These are phyloP conservation scores for Lepidonotus clava DNA, from an alignment of 2,888 invertebrate genomes.

Conservation along the genomic window DNA sequence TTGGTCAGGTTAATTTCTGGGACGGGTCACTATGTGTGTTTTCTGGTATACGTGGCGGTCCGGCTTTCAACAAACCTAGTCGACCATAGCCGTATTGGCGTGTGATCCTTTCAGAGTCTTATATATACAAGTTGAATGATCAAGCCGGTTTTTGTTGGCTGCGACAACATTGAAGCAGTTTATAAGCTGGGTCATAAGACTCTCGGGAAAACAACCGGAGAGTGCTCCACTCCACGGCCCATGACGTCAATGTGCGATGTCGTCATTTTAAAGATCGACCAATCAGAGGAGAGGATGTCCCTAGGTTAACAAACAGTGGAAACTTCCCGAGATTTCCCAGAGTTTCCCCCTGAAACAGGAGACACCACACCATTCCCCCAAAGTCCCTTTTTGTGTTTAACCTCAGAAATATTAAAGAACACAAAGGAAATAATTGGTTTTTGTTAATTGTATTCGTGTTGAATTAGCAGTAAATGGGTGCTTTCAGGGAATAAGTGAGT, in stretches of 20 bases:
- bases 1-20: too few species aligned
- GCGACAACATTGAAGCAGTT: too few species aligned
- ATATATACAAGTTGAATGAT: too few species aligned
- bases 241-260: conserved; percentile 32
- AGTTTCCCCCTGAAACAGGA: background rate
- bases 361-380: background rate
- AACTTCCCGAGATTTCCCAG: background rate
- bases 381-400: background rate
- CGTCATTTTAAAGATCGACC: conserved; percentile 1
- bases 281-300: background rate
- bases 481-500: background rate
- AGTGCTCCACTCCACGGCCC: background rate
- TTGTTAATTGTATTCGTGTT: background rate
- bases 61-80: too few species aligned
- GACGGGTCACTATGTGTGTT: too few species aligned
- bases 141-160: too few species aligned
- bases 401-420: background rate
- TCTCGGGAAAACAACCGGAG: background rate
- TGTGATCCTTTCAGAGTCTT: too few species aligned
- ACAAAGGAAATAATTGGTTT: background rate
- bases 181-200: too few species aligned
- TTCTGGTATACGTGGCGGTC: too few species aligned
- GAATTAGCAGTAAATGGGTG: background rate
- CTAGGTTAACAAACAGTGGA: background rate
- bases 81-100: too few species aligned